Base-by-base conservation (phyloP, 2,888 invertebrate genomes). In the Serripes groenlandicus region DNA sequence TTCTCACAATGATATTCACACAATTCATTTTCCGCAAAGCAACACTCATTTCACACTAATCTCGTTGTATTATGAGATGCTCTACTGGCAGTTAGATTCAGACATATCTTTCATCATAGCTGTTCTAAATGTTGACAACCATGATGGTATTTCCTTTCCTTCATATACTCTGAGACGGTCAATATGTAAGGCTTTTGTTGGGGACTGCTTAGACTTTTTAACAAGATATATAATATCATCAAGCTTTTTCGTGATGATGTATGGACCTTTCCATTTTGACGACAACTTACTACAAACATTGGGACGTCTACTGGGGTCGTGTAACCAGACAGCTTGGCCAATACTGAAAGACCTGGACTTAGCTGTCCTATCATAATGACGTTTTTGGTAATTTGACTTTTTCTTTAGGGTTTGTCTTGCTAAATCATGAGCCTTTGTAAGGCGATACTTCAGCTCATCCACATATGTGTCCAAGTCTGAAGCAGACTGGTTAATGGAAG, bases 271-370 rank as follows among this genome's bases (percentile, higher is more conserved):
- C 80, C 80, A 80, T 5, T 60, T 18, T 42, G 74, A 52, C 3
- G 77, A 26, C 15, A 83, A 70, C 58, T 83, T 83, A 34, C 54
- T 72, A 32, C 83, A 80, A 5, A 80, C 74, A 1, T 71, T 18
- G 26, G 62, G 74, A 9, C 62, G 11, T 49, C 54, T 64, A 32
- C 56, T 56, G 18, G 72, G 54, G 52, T 72, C 72, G 30, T 72
- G 72, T 32, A 72, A 3, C 72, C 72, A 56, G 9, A 72, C 72
- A 28, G 32, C 7, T 11, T 72, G 56, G 7, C 58, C 72, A 54
- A 34, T 5, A 3, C n/a, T 18, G n/a, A 72, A 56, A 9, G 34
- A 5, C n/a, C 56, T 30, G n/a, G 54, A 37, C 28, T 35, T 64
- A 0, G 81, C 72, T n/a, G 26, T 26, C 11, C 76, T 15, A 37